Percentiles rank a stretch among this genome's conserved stretches.
These are phyloP conservation scores for Campylomormyrus tamandua DNA, from an alignment of 2,113 vertebrate genomes.

Conservation along the genomic window DNA sequence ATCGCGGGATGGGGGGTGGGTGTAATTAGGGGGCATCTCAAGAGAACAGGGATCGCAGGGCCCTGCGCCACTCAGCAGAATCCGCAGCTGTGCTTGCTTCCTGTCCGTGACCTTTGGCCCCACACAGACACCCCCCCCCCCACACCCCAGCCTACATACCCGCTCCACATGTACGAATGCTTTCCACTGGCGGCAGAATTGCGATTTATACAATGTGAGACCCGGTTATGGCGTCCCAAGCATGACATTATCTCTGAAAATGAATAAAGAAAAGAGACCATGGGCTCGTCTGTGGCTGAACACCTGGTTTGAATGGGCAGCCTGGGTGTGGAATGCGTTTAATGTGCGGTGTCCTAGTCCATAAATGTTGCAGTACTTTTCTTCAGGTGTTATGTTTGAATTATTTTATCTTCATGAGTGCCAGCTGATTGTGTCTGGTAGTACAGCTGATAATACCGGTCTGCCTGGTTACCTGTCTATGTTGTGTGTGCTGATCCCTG, in stretches of 20 bases:
- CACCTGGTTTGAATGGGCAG: neutral
- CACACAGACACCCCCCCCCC: neutral
- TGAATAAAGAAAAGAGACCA: neutral
- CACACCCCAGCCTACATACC: neutral
- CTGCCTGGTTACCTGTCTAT: neutral
- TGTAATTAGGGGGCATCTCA: conserved; percentile 18
- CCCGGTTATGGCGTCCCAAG: neutral
- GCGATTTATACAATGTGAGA: neutral
- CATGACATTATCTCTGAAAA: neutral
- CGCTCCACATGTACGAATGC: neutral
- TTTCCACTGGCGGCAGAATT: neutral
- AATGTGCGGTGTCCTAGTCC: neutral
- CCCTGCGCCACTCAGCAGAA: neutral
- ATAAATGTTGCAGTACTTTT: neutral
- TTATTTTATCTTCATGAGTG: neutral
- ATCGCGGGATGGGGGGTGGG: neutral
- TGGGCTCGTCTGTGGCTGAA: neutral
- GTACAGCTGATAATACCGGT: neutral
- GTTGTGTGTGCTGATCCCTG: neutral
- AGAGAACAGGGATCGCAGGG: neutral
- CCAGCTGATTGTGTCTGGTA: neutral
- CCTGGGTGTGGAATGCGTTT: neutral
- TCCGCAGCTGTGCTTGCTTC: neutral
- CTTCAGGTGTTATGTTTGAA: neutral
- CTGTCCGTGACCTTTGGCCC: neutral